phyloP scores from a whole-genome alignment of 2,797 vertebrate genomes.

The Tarsius wallacei region DNA sequence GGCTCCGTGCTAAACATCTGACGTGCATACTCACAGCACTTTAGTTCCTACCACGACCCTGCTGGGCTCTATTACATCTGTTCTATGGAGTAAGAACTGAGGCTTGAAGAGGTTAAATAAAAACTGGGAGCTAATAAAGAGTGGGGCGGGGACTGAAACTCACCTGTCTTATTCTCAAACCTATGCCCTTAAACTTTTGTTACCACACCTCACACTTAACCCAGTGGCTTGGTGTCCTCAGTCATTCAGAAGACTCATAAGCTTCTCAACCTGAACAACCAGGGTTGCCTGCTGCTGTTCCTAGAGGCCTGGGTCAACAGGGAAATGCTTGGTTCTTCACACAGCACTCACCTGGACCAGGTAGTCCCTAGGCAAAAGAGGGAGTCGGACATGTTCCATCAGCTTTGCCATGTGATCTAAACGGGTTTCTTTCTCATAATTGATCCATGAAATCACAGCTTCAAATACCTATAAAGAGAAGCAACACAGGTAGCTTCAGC shows the following conservation, averaged over 20 bases:
- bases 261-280: not conserved
- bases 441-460: constrained; percentile 98
- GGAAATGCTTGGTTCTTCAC: not conserved
- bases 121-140: not conserved
- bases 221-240: not conserved
- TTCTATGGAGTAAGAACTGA: not conserved
- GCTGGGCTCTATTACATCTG: not conserved
- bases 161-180: not conserved
- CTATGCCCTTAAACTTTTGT: not conserved
- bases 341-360: constrained; percentile 95
- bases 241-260: not conserved
- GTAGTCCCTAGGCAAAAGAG: constrained; percentile 96
- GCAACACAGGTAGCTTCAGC: constrained; percentile 53
- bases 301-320: not conserved
- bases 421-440: constrained; percentile 95
- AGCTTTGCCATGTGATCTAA: constrained; percentile 97
- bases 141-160: not conserved
- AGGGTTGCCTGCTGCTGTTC: not conserved
- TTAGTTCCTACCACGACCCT: not conserved
- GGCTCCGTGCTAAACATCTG: not conserved
- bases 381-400: constrained; percentile 98
- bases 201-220: not conserved
- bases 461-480: constrained; percentile 95
- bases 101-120: constrained; percentile 12
- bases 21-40: not conserved